These are phyloP conservation scores for Drosophila ohnishii DNA, from an alignment of 1,140 invertebrate genomes.

Conservation along the genomic window DNA sequence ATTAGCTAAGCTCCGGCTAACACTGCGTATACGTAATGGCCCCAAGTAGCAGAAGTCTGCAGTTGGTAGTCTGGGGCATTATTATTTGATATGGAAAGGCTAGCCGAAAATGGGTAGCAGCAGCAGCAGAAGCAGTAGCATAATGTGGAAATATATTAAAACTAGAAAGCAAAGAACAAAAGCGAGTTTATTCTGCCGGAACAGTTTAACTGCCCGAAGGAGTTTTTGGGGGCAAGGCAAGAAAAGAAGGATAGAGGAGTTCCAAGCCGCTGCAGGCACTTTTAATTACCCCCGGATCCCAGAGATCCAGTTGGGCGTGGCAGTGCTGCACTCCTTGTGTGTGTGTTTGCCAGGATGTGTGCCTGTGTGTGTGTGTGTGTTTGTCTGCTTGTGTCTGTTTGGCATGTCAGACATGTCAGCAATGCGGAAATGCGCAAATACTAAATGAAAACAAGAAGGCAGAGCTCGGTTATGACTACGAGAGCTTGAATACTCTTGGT, in stretches of 20 bases:
- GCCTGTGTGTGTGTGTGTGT: not conserved
- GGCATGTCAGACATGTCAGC: constrained; percentile 74
- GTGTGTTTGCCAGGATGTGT: constrained; percentile 2
- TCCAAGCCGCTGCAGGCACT: constrained; percentile 40
- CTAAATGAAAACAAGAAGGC: constrained; percentile 63
- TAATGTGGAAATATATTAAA: constrained; percentile 27
- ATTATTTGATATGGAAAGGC: constrained; percentile 34
- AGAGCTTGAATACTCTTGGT: not conserved
- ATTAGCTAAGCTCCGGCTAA: constrained; percentile 27
- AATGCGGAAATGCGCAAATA: constrained; percentile 80
- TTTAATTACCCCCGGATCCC: constrained; percentile 71
- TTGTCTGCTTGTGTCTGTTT: constrained; percentile 47
- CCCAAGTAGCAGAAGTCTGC: not conserved
- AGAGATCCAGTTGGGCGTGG: constrained; percentile 38
- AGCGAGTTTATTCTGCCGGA: constrained; percentile 19
- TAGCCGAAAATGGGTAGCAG: constrained; percentile 10
- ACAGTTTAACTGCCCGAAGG: constrained; percentile 34
- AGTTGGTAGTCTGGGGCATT: constrained; percentile 16
- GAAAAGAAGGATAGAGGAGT: not conserved
- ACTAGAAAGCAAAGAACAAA: constrained; percentile 8
- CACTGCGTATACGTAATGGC: constrained; percentile 65
- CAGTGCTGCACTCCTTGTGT: constrained; percentile 24
- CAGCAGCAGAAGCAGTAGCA: not conserved
- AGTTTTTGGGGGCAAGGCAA: constrained; percentile 10
- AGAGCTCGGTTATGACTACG: not conserved